Conservation (phyloP, 2,797 vertebrate species). For the Gallinago stenura region DNA sequence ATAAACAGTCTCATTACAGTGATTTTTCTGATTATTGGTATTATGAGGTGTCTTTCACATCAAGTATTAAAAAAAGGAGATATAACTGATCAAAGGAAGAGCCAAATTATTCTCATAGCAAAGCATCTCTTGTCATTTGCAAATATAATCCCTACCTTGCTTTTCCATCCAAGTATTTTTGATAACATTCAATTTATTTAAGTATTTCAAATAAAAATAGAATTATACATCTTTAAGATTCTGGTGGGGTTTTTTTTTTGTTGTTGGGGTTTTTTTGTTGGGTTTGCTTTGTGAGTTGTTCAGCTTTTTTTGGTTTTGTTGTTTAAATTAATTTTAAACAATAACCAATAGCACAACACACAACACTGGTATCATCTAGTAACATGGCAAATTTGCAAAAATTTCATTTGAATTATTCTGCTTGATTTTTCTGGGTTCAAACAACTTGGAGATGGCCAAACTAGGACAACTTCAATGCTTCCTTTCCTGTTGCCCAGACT, state of each 20-base stretch:
- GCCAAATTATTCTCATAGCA: background rate
- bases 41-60: background rate
- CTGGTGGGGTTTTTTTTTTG: background rate
- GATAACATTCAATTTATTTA: background rate
- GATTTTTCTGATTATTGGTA: background rate
- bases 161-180: background rate
- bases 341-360: background rate
- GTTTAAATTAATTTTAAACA: background rate
- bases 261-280: background rate
- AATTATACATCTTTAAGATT: fast-evolving
- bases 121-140: background rate
- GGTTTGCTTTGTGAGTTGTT: background rate
- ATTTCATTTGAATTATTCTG: background rate
- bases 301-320: background rate
- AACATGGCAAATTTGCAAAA: background rate
- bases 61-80: background rate
- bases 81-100: background rate
- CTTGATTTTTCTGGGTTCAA: background rate
- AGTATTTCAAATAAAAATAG: background rate
- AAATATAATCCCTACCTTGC: background rate
- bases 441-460: background rate
- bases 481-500: background rate
- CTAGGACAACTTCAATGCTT: background rate
- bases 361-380: too few species aligned
- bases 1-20: background rate